A percentile compares a stretch with the other conserved stretches of the same genome.
Conservation (phyloP, 2,113 vertebrate species). For the Anhinga rufa region DNA sequence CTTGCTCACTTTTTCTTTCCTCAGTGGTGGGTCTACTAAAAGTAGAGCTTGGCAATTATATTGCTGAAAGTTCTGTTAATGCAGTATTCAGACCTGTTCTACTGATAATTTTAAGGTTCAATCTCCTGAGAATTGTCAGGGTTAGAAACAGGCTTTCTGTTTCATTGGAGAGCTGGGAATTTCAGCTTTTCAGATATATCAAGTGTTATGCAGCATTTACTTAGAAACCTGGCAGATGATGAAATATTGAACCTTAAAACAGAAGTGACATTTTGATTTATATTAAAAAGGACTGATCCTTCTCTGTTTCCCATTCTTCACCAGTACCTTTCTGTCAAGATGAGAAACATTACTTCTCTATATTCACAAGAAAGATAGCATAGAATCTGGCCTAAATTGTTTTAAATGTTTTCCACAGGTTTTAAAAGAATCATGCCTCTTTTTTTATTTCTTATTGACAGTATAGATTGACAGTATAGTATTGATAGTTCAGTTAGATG, state of each 20-base stretch:
- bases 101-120: not conserved
- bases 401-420: not conserved
- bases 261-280: conserved; percentile 33
- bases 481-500: not conserved
- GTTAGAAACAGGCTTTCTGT: not conserved
- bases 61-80: not conserved
- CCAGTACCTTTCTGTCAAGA: not conserved
- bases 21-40: not conserved
- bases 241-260: conserved; percentile 43
- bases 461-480: not conserved
- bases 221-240: conserved; percentile 8
- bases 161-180: not conserved
- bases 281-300: not conserved
- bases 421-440: not conserved
- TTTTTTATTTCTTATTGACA: not conserved
- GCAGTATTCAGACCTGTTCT: not conserved
- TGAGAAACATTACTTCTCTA: not conserved
- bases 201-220: not conserved
- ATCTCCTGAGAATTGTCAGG: not conserved
- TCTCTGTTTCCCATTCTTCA: not conserved
- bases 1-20: not conserved
- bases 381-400: not conserved
- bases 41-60: not conserved
- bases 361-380: not conserved
- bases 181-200: not conserved